Evolutionary conservation across 2,113 vertebrate genomes (phyloP), one percentile per base, ranked within the genome.

Genomic region (Hippocampus barbouri): DNA sequence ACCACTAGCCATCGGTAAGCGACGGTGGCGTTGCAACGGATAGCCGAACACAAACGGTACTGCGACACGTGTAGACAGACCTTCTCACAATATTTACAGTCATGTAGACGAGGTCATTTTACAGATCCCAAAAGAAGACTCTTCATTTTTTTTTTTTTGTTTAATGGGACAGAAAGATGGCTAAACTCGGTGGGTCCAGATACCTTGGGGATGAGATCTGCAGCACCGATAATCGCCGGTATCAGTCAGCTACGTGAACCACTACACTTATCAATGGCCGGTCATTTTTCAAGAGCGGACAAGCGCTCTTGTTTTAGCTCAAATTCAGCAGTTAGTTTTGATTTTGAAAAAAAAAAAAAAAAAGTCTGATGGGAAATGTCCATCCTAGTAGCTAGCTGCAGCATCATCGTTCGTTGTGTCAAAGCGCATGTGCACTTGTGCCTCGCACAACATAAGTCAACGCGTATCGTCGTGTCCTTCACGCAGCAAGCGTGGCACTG

Each of bases 1-100:
- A 84, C 80, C 77, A 83, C 69, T 83, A 88, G 81, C 81, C 79
- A 75, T 69, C 86, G 92, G 92, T 93, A 93, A 93, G 92, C 82
- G 45, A 11, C 14, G 15, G 45, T 16, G 45, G 12, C 18, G 45
- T 49, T 49, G 45, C 45, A 49, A 49, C 1, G 14, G 45, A 49
- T 14, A 15, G 14, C 45, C 15, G 15, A 49, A 16, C 45, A 14
- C 15, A 49, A 49, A 49, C 1, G 14, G 15, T 49, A 16, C 47
- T 49, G 47, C 47, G 20, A 49, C 45, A 49, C 47, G 20, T 15
- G 14, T 49, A 49, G 47, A 49, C 47, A 45, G 43, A 45, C 10
- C 43, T 2, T 10, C 41, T 11, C 1, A 10, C 41, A 43, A 43
- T 43, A 43, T 41, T 8, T 41, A 41, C 9, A 1, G 40, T 41